Evolutionary conservation across 1,140 invertebrate genomes (phyloP), one percentile per base, ranked within the genome.

Genomic region (Heliconius hermathena): DNA sequence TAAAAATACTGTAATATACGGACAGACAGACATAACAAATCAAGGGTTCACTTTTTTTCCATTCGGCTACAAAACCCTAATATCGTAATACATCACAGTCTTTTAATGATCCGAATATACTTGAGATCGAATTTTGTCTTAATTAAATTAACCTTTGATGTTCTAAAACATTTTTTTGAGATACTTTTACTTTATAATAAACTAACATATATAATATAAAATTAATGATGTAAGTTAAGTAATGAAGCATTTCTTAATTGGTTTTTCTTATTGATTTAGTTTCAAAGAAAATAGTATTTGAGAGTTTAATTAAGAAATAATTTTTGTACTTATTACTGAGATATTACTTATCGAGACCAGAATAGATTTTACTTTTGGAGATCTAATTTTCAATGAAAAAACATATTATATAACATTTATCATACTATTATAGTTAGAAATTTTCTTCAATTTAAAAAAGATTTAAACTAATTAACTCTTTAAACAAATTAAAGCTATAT

Each of bases 101-200:
- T 66, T 60, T 78, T 72, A 74, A 74, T 22, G 18, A 57, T 33
- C 3, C 36, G 36, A 49, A 71, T 71, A 49, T 71, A 41, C 22
- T 52, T 52, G 33, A 73, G 54, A 72, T 73, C 26, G 8, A 38
- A 57, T n/a, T 22, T 72, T 38, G n/a, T 77, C 70, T 72, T 72
- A 72, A 72, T 77, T 54, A 38, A 77, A 72, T 38, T 13, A 71
- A 36, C 76, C 71, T 77, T 77, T 72, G 71, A 70, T 36, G 49
- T 72, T 66, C 9, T 66, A 36, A 29, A 52, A 8, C 18, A 73
- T 33, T n/a, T 54, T 54, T 74, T 74, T 57, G 73, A 8, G 8
- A 54, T 18, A 20, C 26, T 74, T 49, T 20, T 57, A 57, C 8
- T 57, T 66, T 66, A 66, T 29, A 66, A 66, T 29, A 26, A 26